Evolutionary conservation across 2,797 vertebrate species (phyloP), one percentile per base, ranked within the genome.

Genomic region (Sebastes oblongus): DNA sequence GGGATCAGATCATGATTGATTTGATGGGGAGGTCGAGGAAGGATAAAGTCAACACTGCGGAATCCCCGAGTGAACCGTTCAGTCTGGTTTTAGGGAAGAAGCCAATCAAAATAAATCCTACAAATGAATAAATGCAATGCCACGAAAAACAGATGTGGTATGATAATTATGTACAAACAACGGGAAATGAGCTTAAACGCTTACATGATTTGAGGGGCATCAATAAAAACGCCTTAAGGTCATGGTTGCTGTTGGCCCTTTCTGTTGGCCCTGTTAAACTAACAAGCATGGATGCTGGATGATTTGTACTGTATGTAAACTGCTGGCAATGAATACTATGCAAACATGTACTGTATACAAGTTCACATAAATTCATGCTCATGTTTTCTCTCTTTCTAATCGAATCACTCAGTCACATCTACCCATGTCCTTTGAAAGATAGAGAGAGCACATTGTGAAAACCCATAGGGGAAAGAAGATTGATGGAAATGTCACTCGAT

Each of bases 141-240:
- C 70, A 71, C 4, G 3, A 78, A 80, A 83, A 80, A 69, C 86
- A 89, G 80, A 90, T 91, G 89, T 85, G 84, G 59, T 68, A 59
- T 80, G 69, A 87, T 80, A 70, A 86, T 82, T 13, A 75, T 87
- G 69, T 77, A 30, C 60, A 80, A 81, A 71, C 50, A 72, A 2
- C 27, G 22, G 68, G 75, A 81, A 80, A 58, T 25, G 61, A 42
- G 22, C 64, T 39, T 50, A 50, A 50, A 24, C 1, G 6, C 32
- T 24, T 16, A 30, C 24, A 34, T 46, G 9, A 72, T 62, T 70
- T 61, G 2, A 75, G 14, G 14, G 20, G 18, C 60, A 11, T 58
- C 11, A 14, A 60, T 71, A 29, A 36, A 65, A 22, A 61, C 5
- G 1, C 2, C 2, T 39, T 25, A 42, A 16, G 8, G 64, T 46